Evolutionary conservation across 2,888 invertebrate genomes (phyloP), one percentile per base, ranked within the genome.

Genomic region (Anagyrus pseudococci): DNA sequence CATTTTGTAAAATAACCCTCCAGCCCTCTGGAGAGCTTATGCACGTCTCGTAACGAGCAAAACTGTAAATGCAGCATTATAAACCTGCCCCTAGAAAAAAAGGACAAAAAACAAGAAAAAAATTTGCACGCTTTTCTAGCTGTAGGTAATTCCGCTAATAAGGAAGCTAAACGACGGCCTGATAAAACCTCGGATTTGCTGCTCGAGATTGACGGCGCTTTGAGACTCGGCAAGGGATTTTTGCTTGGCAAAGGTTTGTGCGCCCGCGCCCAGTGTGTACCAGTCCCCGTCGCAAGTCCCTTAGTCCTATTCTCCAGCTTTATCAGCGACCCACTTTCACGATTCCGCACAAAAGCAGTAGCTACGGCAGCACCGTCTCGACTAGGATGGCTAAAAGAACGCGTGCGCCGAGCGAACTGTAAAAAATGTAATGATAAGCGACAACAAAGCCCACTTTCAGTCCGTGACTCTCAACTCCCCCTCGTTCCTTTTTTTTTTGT

Each of bases 151-250:
- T 15, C 29, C 15, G 22, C 13, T 55, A 55, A 52, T 62, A 65
- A 55, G 58, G 58, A 41, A 15, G 23, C 33, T 40, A 54, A 61
- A 49, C 44, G 60, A 48, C 53, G 37, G 54, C 54, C 62, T 40
- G 66, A 25, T 58, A 66, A 58, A 52, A 41, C 57, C 33, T 57
- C 58, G 66, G 74, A 76, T 73, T 82, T 89, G 69, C 84, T 89
- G 78, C 84, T 85, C 80, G 88, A 89, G 82, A 88, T 89, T 78
- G 87, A 88, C 82, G 83, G 82, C 68, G 84, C 84, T 69, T 82
- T 86, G 72, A 80, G 79, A 71, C 74, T 86, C 75, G 85, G 86
- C 72, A 86, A 83, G 77, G 88, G 88, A 75, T 88, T 88, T 82
- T 84, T 88, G 75, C 83, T 85, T 78, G 82, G 77, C 55, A 77